These are phyloP conservation scores for Quadroppia sp. DNA, from an alignment of 2,888 invertebrate genomes.

Conservation along the genomic window DNA sequence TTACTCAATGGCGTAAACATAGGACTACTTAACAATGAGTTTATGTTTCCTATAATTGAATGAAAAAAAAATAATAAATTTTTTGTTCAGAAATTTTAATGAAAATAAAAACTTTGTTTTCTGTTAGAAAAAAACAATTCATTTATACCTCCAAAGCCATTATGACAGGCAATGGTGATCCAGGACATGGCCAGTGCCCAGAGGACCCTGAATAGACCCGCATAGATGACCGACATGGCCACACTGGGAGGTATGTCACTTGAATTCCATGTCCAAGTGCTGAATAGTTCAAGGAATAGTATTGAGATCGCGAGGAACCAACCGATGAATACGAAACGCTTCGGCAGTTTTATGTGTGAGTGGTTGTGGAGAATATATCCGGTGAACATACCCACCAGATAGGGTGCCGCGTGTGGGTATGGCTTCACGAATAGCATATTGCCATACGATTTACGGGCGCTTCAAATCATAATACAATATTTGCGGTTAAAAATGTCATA, in stretches of 20 bases:
- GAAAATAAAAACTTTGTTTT: background rate
- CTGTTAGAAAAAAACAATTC: too few relatives aligned
- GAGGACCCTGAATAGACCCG: background rate
- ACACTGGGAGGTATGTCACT: background rate
- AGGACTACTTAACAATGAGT: background rate
- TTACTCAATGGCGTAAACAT: conserved; percentile 28
- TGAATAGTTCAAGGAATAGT: conserved; percentile 16
- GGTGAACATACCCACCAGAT: conserved; percentile 45
- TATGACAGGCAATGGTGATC: conserved; percentile 30
- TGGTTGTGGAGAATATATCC: conserved; percentile 42
- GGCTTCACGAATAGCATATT: conserved; percentile 36
- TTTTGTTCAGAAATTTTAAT: background rate
- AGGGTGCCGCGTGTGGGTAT: conserved; percentile 46
- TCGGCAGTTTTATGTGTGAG: conserved; percentile 14
- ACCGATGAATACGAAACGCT: background rate
- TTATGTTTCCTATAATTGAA: conserved; percentile 2
- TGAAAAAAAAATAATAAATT: background rate
- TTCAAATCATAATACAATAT: background rate
- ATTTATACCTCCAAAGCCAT: conserved; percentile 28
- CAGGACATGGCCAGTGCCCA: conserved; percentile 39
- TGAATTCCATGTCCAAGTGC: conserved; percentile 34
- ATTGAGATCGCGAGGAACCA: background rate
- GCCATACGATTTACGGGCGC: conserved; percentile 23
- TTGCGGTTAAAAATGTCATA: background rate
- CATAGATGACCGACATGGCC: conserved; percentile 16